A percentile compares a stretch with the other conserved stretches of the same genome.
These are phyloP conservation scores for Varanus salvator DNA, from an alignment of 2,113 vertebrate genomes.

Conservation along the genomic window DNA sequence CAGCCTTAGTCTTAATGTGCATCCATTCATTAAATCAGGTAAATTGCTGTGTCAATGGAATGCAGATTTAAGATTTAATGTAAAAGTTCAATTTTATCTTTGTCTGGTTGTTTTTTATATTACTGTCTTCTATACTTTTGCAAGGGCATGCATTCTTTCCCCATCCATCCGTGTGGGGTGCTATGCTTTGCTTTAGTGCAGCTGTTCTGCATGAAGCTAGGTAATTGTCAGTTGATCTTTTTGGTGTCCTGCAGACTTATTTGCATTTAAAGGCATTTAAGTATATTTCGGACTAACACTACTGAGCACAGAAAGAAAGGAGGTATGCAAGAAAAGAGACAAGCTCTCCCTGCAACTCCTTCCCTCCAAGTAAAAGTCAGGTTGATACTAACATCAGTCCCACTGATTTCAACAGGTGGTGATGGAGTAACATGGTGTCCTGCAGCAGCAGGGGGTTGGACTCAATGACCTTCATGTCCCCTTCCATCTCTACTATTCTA, in stretches of 20 bases:
- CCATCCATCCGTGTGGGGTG: background rate
- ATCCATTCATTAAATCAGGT: conserved; percentile 25
- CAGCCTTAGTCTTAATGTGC: background rate
- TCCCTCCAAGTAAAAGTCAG: no score
- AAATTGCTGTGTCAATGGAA: conserved; percentile 13
- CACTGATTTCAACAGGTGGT: no score
- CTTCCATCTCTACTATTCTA: no score
- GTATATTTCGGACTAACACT: background rate
- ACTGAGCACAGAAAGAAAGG: background rate
- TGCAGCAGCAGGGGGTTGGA: no score
- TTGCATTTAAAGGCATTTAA: background rate
- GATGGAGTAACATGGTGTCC: no score
- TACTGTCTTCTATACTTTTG: background rate
- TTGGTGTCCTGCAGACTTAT: background rate
- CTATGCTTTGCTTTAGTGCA: background rate
- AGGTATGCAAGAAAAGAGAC: background rate
- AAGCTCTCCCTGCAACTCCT: no score
- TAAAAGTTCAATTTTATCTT: background rate
- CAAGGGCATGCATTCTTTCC: background rate
- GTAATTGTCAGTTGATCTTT: background rate
- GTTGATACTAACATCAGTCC: no score
- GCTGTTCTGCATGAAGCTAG: background rate
- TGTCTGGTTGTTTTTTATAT: background rate
- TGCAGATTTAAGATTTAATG: conserved; percentile 18
- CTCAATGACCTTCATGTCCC: no score